Percentiles rank a stretch among this genome's conserved stretches.
phyloP scores from a whole-genome alignment of 2,113 vertebrate species.

The Cromileptes altivelis region DNA sequence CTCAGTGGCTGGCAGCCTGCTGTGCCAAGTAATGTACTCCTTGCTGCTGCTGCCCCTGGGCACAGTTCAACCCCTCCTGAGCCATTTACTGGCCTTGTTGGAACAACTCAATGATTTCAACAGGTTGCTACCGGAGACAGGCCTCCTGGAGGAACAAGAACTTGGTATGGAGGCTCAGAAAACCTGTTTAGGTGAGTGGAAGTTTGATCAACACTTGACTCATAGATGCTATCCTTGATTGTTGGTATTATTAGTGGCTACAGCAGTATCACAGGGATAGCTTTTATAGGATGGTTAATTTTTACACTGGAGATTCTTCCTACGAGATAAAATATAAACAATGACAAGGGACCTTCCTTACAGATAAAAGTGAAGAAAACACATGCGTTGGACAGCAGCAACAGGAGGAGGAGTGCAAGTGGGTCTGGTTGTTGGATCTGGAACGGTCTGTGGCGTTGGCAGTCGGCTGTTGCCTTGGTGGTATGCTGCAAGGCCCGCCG shows the following conservation, averaged over 20 bases:
- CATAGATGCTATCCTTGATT: neutral
- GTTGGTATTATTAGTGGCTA: neutral
- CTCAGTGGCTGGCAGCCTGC: conserved; percentile 85
- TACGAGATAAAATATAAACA: neutral
- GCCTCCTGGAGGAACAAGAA: conserved; percentile 82
- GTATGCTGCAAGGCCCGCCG: conserved; percentile 85
- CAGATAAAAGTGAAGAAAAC: conserved; percentile 76
- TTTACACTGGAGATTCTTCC: neutral
- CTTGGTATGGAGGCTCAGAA: conserved; percentile 73
- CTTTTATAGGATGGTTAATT: neutral
- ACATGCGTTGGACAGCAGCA: conserved; percentile 33
- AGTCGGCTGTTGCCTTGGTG: conserved; percentile 86
- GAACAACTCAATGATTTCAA: conserved; percentile 86
- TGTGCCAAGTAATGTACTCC: conserved; percentile 88
- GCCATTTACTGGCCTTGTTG: conserved; percentile 83
- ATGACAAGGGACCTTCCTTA: neutral
- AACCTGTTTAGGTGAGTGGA: conserved; percentile 60
- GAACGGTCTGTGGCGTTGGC: conserved; percentile 85
- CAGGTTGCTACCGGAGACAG: conserved; percentile 82
- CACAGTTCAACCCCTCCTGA: conserved; percentile 83
- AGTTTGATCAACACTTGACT: neutral
- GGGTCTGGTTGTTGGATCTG: conserved; percentile 87
- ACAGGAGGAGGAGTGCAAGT: conserved; percentile 73
- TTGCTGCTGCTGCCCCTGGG: conserved; percentile 85
- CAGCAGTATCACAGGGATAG: neutral